Conservation (phyloP, 2,113 vertebrate species). For the Verasper variegatus region DNA sequence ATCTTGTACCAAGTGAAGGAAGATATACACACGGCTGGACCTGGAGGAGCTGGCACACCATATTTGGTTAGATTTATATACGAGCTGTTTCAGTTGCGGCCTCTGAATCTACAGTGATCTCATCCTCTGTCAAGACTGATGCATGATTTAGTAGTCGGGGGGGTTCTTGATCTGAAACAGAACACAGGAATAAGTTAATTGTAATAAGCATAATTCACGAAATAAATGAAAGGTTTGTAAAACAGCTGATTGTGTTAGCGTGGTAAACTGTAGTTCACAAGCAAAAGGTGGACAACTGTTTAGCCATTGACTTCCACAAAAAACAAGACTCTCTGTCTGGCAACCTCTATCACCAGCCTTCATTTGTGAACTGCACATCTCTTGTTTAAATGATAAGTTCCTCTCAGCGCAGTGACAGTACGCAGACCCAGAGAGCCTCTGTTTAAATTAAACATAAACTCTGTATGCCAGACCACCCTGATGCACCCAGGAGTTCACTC, state of each 20-base stretch:
- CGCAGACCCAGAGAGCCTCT: constrained; percentile 51
- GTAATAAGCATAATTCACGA: background rate
- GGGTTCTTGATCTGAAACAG: background rate
- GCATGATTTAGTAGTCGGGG: background rate
- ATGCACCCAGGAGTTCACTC: constrained; percentile 26
- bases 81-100: too few relatives aligned
- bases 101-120: background rate
- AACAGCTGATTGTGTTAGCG: background rate
- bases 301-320: background rate
- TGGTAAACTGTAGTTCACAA: background rate
- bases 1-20: background rate
- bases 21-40: background rate
- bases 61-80: background rate
- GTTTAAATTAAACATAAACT: constrained; percentile 70
- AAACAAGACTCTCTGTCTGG: constrained; percentile 5
- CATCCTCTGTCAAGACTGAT: background rate
- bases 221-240: background rate
- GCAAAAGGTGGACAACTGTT: background rate
- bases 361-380: background rate
- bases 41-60: background rate
- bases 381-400: constrained; percentile 35
- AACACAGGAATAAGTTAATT: background rate
- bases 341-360: background rate
- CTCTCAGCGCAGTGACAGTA: constrained; percentile 47
- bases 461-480: constrained; percentile 68